phyloP scores from a whole-genome alignment of 2,888 invertebrate species.

The Lithosia quadra region DNA sequence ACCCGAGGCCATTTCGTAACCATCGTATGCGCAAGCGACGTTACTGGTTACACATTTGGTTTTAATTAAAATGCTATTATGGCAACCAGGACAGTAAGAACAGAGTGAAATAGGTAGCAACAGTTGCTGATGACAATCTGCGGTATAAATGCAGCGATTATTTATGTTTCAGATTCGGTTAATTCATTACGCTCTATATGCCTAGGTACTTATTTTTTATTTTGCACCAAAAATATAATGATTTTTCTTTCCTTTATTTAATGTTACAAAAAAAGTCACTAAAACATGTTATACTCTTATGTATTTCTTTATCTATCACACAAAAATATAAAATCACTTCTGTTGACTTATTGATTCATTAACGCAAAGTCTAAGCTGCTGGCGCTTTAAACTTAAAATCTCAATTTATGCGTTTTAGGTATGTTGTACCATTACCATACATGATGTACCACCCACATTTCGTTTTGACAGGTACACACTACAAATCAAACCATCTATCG shows the following conservation, averaged over 20 bases:
- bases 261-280: too few species aligned
- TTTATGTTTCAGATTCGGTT: neutral
- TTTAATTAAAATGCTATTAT: constrained; percentile 46
- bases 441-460: too few species aligned
- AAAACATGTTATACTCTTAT: too few species aligned
- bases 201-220: too few species aligned
- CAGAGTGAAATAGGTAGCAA: constrained; percentile 18
- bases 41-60: constrained; percentile 30
- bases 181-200: neutral
- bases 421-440: too few species aligned
- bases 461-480: too few species aligned
- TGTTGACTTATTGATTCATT: too few species aligned
- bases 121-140: constrained; percentile 27
- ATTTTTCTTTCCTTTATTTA: too few species aligned
- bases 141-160: constrained; percentile 24
- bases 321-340: neutral
- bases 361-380: neutral
- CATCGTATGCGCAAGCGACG: constrained; percentile 25
- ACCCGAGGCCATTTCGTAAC: constrained; percentile 43
- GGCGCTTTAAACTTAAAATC: too few species aligned
- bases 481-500: neutral
- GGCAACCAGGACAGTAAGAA: constrained; percentile 22
- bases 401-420: neutral
- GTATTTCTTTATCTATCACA: too few species aligned
- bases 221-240: too few species aligned